Base-by-base conservation (phyloP, 1,140 invertebrate genomes). In the Spodoptera frugiperda region DNA sequence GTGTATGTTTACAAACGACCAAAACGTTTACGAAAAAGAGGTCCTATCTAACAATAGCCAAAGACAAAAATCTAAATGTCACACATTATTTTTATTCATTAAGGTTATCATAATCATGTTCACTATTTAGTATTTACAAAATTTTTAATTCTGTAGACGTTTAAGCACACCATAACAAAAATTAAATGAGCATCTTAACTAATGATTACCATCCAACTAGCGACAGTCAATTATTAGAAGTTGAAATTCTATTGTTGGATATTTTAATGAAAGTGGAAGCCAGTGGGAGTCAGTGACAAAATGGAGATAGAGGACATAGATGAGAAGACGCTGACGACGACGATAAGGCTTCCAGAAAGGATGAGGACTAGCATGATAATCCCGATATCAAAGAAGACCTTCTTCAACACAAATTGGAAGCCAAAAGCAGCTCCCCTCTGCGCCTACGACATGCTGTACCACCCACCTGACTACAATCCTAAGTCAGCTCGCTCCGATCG, bases 361-460 rank as follows among this genome's bases (percentile, higher is more conserved):
- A 19, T 86, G 5, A 79, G 78, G 49, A 92, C 91, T 0, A 79
- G 86, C 72, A 92, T 93, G 88, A 68, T 92, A 3, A 91, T 93
- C 74, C 91, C 91, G 3, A 86, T 86, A 2, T 92, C 91, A 0
- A 85, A 89, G 57, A 80, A 84, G 21, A 88, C 90, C 2, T 92
- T 78, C 68, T 92, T 89, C 59, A 93, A 92, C 75, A 93, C 89
- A 0, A 86, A 91, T 14, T 89, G 88, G 84, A 75, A 76, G 17
- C 68, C 84, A 0, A 80, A 80, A 48, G 79, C 75, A 3, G 73
- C 72, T 39, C 85, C 81, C 1, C 72, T 93, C 14, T 92, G 89
- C 63, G 84, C 89, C 0, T 93, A 93, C 53, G 91, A 93, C n/a
- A 93, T 91, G 90, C 81, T 93, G n/a, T 90, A 89, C 61, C 91